A percentile compares a stretch with the other conserved stretches of the same genome.
Evolutionary conservation across 1,140 invertebrate genomes (phyloP).

Genomic region (Rhyzopertha dominica): DNA sequence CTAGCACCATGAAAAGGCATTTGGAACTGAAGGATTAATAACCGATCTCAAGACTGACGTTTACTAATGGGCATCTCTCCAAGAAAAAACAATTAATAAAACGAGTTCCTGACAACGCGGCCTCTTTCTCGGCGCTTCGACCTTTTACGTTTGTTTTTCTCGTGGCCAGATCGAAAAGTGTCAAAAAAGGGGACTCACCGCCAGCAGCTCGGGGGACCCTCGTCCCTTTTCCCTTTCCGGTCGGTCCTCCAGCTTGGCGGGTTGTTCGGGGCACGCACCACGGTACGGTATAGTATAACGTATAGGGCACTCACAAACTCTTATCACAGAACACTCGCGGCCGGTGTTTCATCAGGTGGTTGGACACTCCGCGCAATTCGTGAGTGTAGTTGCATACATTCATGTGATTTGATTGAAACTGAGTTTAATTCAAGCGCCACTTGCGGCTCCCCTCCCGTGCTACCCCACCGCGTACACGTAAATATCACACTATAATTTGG

Average conservation of each 20-base stretch:
- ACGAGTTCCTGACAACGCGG: too few species aligned
- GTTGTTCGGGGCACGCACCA: slow-evolving; percentile 12
- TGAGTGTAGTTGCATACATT: slow-evolving; percentile 38
- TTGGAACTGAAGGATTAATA: too few species aligned
- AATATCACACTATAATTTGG: slow-evolving; percentile 46
- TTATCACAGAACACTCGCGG: slow-evolving; percentile 1
- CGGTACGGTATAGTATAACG: neutral
- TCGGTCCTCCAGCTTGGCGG: slow-evolving; percentile 42
- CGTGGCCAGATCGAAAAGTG: too few species aligned
- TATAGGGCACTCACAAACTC: slow-evolving; percentile 17
- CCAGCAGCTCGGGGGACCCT: slow-evolving; percentile 41
- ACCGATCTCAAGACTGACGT: too few species aligned
- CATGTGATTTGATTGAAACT: slow-evolving; percentile 47
- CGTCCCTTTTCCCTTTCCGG: slow-evolving; percentile 43
- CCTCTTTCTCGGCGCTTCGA: too few species aligned
- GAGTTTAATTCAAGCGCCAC: slow-evolving; percentile 45
- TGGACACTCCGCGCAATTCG: too few species aligned
- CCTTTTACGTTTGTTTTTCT: too few species aligned
- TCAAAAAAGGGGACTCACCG: slow-evolving; percentile 34
- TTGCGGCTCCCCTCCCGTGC: slow-evolving; percentile 38
- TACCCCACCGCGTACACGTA: slow-evolving; percentile 45
- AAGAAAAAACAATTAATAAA: too few species aligned
- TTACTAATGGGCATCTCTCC: too few species aligned
- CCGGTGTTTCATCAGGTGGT: too few species aligned
- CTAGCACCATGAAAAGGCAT: too few species aligned